Evolutionary conservation across 2,888 invertebrate genomes (phyloP).

Genomic region (Aphrophora alni): DNA sequence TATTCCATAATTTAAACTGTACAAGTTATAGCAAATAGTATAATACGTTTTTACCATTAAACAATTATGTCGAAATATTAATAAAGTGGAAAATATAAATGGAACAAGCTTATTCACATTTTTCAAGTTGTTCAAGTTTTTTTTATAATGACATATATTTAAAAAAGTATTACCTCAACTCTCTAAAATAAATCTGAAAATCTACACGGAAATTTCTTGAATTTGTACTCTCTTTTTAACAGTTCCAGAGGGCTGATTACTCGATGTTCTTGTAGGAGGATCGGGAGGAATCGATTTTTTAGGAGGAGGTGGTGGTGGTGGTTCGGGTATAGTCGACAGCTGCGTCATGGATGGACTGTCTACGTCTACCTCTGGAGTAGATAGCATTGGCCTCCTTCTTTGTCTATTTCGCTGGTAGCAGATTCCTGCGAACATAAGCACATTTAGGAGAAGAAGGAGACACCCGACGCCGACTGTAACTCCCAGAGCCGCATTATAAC

Average conservation of each 20-base stretch:
- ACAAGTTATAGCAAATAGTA: not conserved
- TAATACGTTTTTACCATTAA: not conserved
- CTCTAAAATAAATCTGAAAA: not conserved
- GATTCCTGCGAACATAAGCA: conserved; percentile 78
- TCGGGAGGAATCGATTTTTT: conserved; percentile 41
- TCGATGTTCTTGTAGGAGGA: conserved; percentile 44
- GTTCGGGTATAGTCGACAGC: conserved; percentile 48
- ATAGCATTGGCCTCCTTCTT: conserved; percentile 57
- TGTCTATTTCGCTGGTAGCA: conserved; percentile 68
- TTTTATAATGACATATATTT: not conserved
- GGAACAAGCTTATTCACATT: no score
- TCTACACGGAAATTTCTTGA: conserved; percentile 77
- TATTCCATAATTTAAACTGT: no score
- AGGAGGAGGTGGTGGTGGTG: conserved; percentile 45
- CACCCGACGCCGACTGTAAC: conserved; percentile 79
- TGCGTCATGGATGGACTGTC: conserved; percentile 57
- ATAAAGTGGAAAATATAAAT: no score
- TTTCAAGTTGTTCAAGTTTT: not conserved
- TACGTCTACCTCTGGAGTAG: conserved; percentile 53
- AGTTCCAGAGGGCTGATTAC: conserved; percentile 58
- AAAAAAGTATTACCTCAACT: no score
- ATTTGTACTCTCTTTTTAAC: conserved; percentile 81
- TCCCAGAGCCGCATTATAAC: conserved; percentile 78
- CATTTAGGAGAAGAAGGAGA: conserved; percentile 72
- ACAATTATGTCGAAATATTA: not conserved